Evolutionary conservation across 2,888 invertebrate genomes (phyloP).

Genomic region (Polyploca ridens): DNA sequence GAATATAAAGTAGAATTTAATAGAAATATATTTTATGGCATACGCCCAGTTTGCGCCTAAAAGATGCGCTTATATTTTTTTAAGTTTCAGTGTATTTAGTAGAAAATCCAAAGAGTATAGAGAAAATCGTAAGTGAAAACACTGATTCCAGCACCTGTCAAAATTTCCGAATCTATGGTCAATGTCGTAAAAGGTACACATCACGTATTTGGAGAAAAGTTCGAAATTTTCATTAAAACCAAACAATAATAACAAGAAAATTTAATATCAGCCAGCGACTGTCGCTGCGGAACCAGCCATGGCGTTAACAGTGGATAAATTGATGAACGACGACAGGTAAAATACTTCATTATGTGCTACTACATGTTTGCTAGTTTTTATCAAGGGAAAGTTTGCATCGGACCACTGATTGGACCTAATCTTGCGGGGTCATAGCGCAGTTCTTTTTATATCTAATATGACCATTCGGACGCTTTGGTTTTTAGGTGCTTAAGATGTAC

Average conservation of each 20-base stretch:
- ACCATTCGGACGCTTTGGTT: slow-evolving; percentile 3
- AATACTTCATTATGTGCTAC: slow-evolving; percentile 24
- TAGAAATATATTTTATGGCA: too few species aligned
- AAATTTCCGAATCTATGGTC: slow-evolving; percentile 36
- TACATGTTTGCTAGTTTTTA: slow-evolving; percentile 43
- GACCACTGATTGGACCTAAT: background rate
- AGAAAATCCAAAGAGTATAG: too few species aligned
- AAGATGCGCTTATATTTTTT: too few species aligned
- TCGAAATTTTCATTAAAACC: slow-evolving; percentile 49
- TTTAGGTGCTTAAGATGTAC: background rate
- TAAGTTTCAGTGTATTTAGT: too few species aligned
- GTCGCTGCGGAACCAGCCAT: slow-evolving; percentile 44
- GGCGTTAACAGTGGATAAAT: slow-evolving; percentile 75
- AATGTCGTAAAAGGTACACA: slow-evolving; percentile 37
- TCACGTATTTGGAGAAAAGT: slow-evolving; percentile 53
- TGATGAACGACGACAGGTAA: slow-evolving; percentile 78
- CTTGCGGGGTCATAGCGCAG: too few species aligned
- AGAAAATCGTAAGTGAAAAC: too few species aligned
- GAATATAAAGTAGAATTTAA: too few species aligned
- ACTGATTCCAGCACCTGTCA: slow-evolving; percentile 25
- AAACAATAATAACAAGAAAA: slow-evolving; percentile 32
- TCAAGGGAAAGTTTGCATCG: slow-evolving; percentile 65
- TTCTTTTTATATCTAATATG: background rate
- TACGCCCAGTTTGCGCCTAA: too few species aligned
- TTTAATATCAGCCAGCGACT: slow-evolving; percentile 19